phyloP scores from a whole-genome alignment of 2,113 vertebrate genomes.

The Calidris pygmaea region DNA sequence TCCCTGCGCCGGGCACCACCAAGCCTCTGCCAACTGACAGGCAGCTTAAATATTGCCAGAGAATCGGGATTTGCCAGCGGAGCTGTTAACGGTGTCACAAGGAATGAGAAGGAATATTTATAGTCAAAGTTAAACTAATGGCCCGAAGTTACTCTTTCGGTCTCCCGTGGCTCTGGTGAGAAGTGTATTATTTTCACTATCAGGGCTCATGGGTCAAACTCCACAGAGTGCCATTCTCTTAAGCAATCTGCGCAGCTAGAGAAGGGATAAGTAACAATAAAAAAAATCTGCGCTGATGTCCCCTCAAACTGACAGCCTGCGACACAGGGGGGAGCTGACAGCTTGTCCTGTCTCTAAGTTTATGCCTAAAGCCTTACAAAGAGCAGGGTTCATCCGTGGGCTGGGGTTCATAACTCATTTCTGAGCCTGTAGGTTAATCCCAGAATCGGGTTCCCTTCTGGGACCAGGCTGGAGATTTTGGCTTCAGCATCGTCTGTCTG shows the following conservation, averaged over 20 bases:
- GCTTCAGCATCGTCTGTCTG: neutral
- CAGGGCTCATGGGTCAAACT: constrained; percentile 65
- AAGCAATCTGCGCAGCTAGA: constrained; percentile 25
- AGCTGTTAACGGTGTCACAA: constrained; percentile 55
- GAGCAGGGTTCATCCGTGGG: neutral
- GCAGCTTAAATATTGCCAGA: constrained; percentile 69
- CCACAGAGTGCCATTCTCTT: constrained; percentile 50
- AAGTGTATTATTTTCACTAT: constrained; percentile 42
- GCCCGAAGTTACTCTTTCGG: constrained; percentile 18
- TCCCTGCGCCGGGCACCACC: constrained; percentile 34
- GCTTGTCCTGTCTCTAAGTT: neutral
- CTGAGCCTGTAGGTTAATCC: neutral
- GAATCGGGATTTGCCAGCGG: constrained; percentile 51
- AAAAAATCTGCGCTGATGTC: neutral
- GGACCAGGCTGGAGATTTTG: neutral
- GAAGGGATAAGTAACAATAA: constrained; percentile 22
- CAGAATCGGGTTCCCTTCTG: rapidly evolving
- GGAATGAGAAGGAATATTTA: constrained; percentile 53
- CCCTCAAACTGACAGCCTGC: neutral
- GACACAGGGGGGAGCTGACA: constrained; percentile 10
- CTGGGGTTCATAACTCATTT: neutral
- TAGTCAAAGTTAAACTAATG: constrained; percentile 53
- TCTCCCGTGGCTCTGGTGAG: constrained; percentile 24
- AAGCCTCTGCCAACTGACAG: constrained; percentile 39
- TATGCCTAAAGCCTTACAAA: neutral